Evolutionary conservation across 1,140 invertebrate genomes (phyloP).

Genomic region (Mycetomoellerius zeteki): DNA sequence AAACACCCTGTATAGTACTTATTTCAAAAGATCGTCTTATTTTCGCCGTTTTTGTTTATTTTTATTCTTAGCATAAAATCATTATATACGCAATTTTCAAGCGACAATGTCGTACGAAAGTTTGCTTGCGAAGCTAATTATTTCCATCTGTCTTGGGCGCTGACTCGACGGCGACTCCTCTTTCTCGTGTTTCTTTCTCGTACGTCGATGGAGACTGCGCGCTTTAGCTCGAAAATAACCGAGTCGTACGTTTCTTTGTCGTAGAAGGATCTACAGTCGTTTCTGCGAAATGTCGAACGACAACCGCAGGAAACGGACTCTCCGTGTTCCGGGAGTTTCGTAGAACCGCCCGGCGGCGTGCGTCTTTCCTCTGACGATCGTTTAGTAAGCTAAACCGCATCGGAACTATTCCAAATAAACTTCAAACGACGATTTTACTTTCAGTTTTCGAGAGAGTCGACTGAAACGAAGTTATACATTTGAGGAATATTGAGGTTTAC

Average conservation of each 20-base stretch:
- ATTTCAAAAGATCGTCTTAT: not conserved
- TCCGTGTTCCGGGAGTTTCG: slow-evolving; percentile 56
- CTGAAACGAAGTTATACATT: not conserved
- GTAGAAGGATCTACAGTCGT: slow-evolving; percentile 30
- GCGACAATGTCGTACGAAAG: slow-evolving; percentile 62
- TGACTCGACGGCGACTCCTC: not conserved
- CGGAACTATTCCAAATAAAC: slow-evolving; percentile 11
- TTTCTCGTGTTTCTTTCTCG: slow-evolving; percentile 37
- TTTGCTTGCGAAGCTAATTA: slow-evolving; percentile 69
- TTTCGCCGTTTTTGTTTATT: not conserved
- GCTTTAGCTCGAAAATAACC: slow-evolving; percentile 69
- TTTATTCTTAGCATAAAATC: not conserved
- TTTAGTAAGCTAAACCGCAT: slow-evolving; percentile 14
- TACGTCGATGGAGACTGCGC: slow-evolving; percentile 11
- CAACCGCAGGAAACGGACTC: slow-evolving; percentile 67
- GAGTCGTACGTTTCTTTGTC: slow-evolving; percentile 37
- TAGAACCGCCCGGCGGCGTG: slow-evolving; percentile 6
- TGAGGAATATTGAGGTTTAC: not conserved
- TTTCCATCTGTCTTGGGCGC: slow-evolving; percentile 61
- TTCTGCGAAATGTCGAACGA: slow-evolving; percentile 71
- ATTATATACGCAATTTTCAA: slow-evolving; percentile 36
- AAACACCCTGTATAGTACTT: too few relatives aligned
- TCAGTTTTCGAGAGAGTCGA: not conserved
- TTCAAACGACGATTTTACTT: slow-evolving; percentile 21
- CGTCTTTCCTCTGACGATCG: not conserved